Conservation (phyloP, 2,113 vertebrate genomes). For the Canis aureus region DNA sequence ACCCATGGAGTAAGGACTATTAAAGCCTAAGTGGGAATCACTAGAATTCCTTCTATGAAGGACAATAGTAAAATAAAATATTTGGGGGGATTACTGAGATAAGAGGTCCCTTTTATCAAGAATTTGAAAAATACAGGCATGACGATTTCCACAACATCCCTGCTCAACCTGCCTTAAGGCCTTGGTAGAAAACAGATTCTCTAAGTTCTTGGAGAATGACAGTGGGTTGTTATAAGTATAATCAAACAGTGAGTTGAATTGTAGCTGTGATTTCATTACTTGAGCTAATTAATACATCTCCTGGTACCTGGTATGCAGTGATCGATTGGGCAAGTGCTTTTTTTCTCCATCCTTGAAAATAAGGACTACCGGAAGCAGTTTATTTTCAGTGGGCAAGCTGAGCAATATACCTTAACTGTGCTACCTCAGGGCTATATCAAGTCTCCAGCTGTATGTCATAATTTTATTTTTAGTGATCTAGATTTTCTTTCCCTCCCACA, state of each 20-base stretch:
- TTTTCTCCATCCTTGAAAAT: neutral
- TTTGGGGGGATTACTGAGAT: neutral
- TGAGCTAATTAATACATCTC: neutral
- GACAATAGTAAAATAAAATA: neutral
- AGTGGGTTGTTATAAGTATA: neutral
- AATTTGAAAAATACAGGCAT: neutral
- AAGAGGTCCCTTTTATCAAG: neutral
- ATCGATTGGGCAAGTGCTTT: neutral
- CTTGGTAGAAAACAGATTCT: neutral
- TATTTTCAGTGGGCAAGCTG: neutral
- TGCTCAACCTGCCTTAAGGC: neutral
- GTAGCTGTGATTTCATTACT: neutral
- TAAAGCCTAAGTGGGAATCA: neutral
- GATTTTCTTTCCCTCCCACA: neutral
- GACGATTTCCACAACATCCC: neutral
- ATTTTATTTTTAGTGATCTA: neutral
- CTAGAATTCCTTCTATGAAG: neutral
- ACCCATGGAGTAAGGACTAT: neutral
- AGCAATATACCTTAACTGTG: neutral
- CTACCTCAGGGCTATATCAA: neutral
- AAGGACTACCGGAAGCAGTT: neutral
- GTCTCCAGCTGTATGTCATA: neutral
- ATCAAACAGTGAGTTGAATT: neutral
- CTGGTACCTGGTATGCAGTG: neutral
- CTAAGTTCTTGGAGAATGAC: neutral